Base-by-base conservation (phyloP, 2,113 vertebrate species). In the Cololabis saira region DNA sequence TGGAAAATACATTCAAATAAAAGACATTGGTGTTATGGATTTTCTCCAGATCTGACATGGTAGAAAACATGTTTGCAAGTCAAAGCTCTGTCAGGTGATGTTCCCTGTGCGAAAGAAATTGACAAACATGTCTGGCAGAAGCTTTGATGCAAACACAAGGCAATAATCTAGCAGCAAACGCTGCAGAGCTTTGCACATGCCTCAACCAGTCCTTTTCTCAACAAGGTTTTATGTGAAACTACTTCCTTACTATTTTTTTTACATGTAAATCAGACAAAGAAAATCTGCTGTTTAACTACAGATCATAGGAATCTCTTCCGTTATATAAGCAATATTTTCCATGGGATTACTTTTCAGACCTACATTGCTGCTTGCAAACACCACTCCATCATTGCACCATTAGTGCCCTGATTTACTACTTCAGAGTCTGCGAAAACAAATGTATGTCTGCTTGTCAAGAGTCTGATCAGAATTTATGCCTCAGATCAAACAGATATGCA, bases 391-490 rank as follows among this genome's bases (percentile, higher is more conserved):
- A 74, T 61, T 49, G 21, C n/a, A 40, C 19, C 41, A 45, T 22
- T 43, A 43, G 43, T 51, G 68, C 68, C 37, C 18, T 42, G 47
- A 82, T 80, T 74, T 77, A 74, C 27, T 61, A 58, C 47, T 33
- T 48, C 24, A 12, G 0, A 52, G 62, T 66, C 66, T 55, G 51
- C 48, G 51, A 71, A 58, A 72, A 60, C 64, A 69, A 86, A 75
- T 19, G 48, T 21, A 50, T 45, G 56, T 66, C 57, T 67, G 48
- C 22, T 45, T 43, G 18, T 58, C 1, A 2, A 17, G 54, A 52
- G 71, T 61, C 73, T 73, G 68, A 76, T 79, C 47, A 47, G 66
- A 63, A 77, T 80, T 77, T 75, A 71, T 56, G 42, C 15, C 19
- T 40, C 12, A 41, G 16, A 63, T 55, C 59, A 2, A 27, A 27